Percentiles rank a stretch among this genome's conserved stretches.
These are phyloP conservation scores for Pterobdella sp. DNA, from an alignment of 2,888 invertebrate genomes.

Conservation along the genomic window DNA sequence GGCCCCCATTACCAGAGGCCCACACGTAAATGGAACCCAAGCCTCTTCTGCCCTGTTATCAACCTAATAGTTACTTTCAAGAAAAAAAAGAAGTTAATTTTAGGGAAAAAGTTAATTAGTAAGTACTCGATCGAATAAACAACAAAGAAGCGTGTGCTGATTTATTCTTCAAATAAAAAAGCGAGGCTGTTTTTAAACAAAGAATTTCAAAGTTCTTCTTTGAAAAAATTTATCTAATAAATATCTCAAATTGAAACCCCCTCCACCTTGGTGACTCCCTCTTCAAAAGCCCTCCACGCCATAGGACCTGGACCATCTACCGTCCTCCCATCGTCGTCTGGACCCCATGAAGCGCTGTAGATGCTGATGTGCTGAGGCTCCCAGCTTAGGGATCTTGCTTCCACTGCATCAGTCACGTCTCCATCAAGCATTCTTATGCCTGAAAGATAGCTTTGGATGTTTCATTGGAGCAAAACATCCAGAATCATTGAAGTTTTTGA, in stretches of 20 bases:
- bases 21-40: constrained; percentile 96
- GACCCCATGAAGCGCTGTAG: constrained; percentile 94
- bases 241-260: too few relatives aligned
- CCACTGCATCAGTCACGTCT: constrained; percentile 96
- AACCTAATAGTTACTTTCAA: not conserved
- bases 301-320: constrained; percentile 94
- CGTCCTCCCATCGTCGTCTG: constrained; percentile 95
- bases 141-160: too few relatives aligned
- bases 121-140: too few relatives aligned
- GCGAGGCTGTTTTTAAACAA: too few relatives aligned
- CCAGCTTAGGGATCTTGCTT: constrained; percentile 83
- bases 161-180: too few relatives aligned
- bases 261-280: constrained; percentile 69
- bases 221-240: too few relatives aligned
- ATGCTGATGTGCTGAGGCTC: constrained; percentile 96
- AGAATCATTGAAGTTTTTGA: too few relatives aligned
- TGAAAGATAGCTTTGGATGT: constrained; percentile 43
- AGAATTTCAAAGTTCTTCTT: too few relatives aligned
- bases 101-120: too few relatives aligned
- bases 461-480: not conserved
- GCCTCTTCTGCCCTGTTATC: constrained; percentile 72
- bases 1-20: constrained; percentile 96
- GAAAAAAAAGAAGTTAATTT: too few relatives aligned
- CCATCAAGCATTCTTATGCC: constrained; percentile 95
- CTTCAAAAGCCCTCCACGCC: constrained; percentile 85